phyloP scores from a whole-genome alignment of 2,888 invertebrate species.

The Iselma pallidipennis region DNA sequence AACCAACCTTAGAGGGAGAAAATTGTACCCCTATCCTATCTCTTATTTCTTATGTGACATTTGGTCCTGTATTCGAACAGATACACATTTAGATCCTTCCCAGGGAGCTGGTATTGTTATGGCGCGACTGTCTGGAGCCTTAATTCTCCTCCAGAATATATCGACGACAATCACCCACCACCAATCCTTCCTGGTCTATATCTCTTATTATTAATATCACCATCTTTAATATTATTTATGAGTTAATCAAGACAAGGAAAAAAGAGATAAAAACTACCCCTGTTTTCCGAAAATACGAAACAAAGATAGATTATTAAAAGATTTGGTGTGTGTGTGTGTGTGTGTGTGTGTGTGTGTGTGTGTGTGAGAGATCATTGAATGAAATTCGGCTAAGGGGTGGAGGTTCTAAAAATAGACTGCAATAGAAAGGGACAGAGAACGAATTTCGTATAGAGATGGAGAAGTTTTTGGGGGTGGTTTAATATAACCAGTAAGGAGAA shows the following conservation, averaged over 20 bases:
- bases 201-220: too few relatives aligned
- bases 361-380: constrained; percentile 21
- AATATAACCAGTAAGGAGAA: too few relatives aligned
- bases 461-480: neutral
- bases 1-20: too few relatives aligned
- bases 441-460: constrained; percentile 4
- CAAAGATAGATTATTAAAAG: too few relatives aligned
- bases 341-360: neutral
- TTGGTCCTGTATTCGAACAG: too few relatives aligned
- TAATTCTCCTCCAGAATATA: neutral
- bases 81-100: too few relatives aligned
- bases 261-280: neutral
- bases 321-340: too few relatives aligned
- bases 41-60: too few relatives aligned
- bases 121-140: constrained; percentile 9
- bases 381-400: constrained; percentile 25
- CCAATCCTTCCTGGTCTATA: neutral
- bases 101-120: neutral
- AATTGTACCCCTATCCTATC: too few relatives aligned
- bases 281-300: too few relatives aligned
- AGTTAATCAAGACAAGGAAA: neutral
- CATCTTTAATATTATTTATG: neutral
- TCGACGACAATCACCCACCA: neutral
- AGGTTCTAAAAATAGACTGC: constrained; percentile 28
- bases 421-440: constrained; percentile 9